These are phyloP conservation scores for Columba livia DNA, from an alignment of 2,113 vertebrate species.

Conservation along the genomic window DNA sequence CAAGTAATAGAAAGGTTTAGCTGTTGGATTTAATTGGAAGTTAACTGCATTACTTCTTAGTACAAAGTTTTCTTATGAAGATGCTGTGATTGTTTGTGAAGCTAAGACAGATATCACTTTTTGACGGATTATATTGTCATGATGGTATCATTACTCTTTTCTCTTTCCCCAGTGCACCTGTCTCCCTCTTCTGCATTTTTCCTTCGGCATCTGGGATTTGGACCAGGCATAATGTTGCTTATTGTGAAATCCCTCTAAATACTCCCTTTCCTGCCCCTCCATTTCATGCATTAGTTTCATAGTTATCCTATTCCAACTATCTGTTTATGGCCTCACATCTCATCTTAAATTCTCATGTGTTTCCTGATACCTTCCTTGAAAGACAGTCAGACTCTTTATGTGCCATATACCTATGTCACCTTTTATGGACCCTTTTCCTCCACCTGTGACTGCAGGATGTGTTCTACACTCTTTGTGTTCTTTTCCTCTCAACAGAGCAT, in stretches of 20 bases:
- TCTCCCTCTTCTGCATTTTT: neutral
- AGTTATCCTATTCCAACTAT: neutral
- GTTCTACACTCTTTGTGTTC: neutral
- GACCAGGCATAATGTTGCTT: neutral
- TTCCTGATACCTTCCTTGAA: neutral
- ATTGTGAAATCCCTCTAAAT: neutral
- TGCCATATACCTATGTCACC: neutral
- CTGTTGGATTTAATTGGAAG: neutral
- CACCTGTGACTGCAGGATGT: neutral
- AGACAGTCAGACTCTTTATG: neutral
- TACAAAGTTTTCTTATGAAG: neutral
- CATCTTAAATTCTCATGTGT: neutral
- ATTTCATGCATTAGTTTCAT: neutral
- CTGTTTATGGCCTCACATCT: fast-evolving
- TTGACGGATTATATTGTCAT: neutral
- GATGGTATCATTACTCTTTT: neutral
- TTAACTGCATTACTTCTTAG: neutral
- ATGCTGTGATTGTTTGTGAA: neutral
- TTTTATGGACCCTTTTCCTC: neutral
- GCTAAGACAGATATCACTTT: neutral
- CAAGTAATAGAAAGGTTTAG: neutral
- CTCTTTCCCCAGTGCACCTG: neutral
- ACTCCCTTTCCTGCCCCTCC: neutral
- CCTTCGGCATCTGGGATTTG: neutral
- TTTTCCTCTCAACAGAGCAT: neutral